These are phyloP conservation scores for Spilosoma lubricipeda DNA, from an alignment of 2,888 invertebrate genomes.

Conservation along the genomic window DNA sequence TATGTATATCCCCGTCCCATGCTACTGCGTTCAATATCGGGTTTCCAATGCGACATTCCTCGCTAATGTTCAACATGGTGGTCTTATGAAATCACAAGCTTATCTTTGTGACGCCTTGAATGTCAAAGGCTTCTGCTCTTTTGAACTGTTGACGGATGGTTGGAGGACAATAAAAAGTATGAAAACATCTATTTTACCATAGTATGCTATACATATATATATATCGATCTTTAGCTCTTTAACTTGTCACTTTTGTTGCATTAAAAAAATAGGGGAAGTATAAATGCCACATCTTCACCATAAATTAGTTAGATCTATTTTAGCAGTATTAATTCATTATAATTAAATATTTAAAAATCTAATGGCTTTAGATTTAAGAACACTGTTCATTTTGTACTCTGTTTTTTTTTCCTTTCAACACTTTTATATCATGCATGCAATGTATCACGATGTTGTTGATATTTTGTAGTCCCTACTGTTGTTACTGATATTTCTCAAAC, in stretches of 20 bases:
- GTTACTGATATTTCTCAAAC: too few relatives aligned
- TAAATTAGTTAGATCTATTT: too few relatives aligned
- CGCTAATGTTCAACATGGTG: slow-evolving; percentile 63
- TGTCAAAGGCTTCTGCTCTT: not conserved
- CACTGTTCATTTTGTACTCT: too few relatives aligned
- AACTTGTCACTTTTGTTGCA: too few relatives aligned
- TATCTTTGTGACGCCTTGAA: slow-evolving; percentile 14
- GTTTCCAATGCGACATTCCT: slow-evolving; percentile 71
- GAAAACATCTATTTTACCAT: not conserved
- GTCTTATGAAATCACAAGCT: slow-evolving; percentile 49
- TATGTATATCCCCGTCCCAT: slow-evolving; percentile 56
- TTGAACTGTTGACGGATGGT: not conserved
- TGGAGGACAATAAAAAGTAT: not conserved
- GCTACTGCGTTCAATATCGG: slow-evolving; percentile 64
- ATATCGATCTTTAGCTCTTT: too few relatives aligned
- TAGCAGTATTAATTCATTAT: too few relatives aligned
- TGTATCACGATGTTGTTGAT: too few relatives aligned
- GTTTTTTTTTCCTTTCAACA: too few relatives aligned
- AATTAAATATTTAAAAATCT: not conserved
- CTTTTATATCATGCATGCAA: too few relatives aligned
- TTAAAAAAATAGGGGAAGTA: not conserved
- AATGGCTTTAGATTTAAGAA: too few relatives aligned
- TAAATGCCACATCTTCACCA: not conserved
- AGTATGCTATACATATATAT: too few relatives aligned
- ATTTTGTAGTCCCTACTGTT: too few relatives aligned